Evolutionary conservation across 2,888 invertebrate genomes (phyloP).

Genomic region (Lamproptera curius): DNA sequence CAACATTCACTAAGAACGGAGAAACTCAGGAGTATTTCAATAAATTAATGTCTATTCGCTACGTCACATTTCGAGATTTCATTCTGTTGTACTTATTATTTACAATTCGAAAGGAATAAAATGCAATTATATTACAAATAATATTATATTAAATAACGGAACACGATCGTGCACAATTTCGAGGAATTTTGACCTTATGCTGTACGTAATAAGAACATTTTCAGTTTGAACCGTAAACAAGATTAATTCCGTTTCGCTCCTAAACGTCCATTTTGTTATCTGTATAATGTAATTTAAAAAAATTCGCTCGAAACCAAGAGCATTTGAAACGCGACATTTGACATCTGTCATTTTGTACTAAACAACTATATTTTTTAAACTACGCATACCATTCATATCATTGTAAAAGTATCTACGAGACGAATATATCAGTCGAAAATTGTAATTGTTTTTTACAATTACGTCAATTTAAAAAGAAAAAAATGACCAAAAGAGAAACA

Average conservation of each 20-base stretch:
- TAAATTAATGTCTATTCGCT: slow-evolving; percentile 68
- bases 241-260: slow-evolving; percentile 7
- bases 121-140: slow-evolving; percentile 63
- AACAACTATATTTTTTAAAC: slow-evolving; percentile 60
- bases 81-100: slow-evolving; percentile 71
- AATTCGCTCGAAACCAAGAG: slow-evolving; percentile 21
- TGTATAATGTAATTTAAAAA: slow-evolving; percentile 2
- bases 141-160: slow-evolving; percentile 36
- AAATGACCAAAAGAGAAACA: slow-evolving; percentile 13
- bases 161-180: slow-evolving; percentile 35
- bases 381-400: slow-evolving; percentile 66
- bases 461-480: slow-evolving; percentile 35
- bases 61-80: slow-evolving; percentile 48
- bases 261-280: slow-evolving; percentile 15
- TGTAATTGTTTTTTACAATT: slow-evolving; percentile 68
- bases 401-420: slow-evolving; percentile 68
- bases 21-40: slow-evolving; percentile 69
- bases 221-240: slow-evolving; percentile 15
- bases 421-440: slow-evolving; percentile 74
- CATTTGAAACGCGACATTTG: slow-evolving; percentile 31
- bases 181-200: slow-evolving; percentile 26
- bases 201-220: slow-evolving; percentile 19
- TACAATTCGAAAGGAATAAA: slow-evolving; percentile 53
- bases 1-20: slow-evolving; percentile 72
- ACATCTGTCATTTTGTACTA: slow-evolving; percentile 65